Conservation (phyloP, 2,888 invertebrate species). For the Pemphredon lugubris region DNA sequence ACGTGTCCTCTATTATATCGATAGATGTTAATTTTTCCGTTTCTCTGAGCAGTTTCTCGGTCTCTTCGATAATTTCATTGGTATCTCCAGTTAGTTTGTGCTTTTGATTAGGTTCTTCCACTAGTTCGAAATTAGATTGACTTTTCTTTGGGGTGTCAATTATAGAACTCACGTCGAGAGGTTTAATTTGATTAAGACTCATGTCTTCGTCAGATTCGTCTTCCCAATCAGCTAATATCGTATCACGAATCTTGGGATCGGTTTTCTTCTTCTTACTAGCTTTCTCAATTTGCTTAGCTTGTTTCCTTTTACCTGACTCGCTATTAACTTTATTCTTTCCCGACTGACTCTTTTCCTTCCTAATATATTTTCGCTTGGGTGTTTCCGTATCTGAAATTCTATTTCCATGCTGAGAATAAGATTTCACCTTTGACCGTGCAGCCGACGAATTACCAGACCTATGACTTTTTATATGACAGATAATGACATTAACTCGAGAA, state of each 20-base stretch:
- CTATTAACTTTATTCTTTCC: constrained; percentile 77
- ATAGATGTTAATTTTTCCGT: constrained; percentile 72
- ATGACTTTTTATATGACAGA: constrained; percentile 88
- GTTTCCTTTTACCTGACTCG: constrained; percentile 74
- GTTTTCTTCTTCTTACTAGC: constrained; percentile 82
- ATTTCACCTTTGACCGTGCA: constrained; percentile 66
- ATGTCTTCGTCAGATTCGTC: constrained; percentile 83
- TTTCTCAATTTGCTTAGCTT: constrained; percentile 72
- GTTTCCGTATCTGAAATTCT: constrained; percentile 58
- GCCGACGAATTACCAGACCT: constrained; percentile 80
- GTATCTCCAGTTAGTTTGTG: constrained; percentile 51
- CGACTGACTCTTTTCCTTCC: constrained; percentile 78
- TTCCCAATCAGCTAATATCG: constrained; percentile 90
- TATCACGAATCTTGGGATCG: constrained; percentile 86
- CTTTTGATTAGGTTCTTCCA: constrained; percentile 42
- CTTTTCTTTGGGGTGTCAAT: constrained; percentile 25
- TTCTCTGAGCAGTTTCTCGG: constrained; percentile 74
- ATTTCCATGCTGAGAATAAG: constrained; percentile 63
- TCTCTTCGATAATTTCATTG: constrained; percentile 70
- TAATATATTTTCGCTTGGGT: constrained; percentile 80
- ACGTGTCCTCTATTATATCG: constrained; percentile 47
- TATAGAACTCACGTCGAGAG: constrained; percentile 48
- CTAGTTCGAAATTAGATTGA: constrained; percentile 25
- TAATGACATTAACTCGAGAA: constrained; percentile 87
- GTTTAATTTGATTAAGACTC: constrained; percentile 58